These are phyloP conservation scores for Ditylenchus dipsaci DNA, from an alignment of 1,140 invertebrate species.

Conservation along the genomic window DNA sequence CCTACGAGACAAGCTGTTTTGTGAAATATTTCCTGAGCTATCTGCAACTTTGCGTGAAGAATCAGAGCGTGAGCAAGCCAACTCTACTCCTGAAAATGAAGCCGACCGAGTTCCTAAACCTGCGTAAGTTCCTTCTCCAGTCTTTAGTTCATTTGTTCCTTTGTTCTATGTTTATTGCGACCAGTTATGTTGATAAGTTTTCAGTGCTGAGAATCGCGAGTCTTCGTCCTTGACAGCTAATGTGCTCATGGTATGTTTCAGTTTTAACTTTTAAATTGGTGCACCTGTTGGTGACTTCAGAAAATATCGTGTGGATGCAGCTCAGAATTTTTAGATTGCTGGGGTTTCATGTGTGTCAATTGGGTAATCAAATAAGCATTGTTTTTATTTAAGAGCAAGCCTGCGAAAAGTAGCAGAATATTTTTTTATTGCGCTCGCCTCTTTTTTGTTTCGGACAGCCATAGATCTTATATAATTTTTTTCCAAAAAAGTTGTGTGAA, in stretches of 20 bases:
- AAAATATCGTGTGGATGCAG: no score
- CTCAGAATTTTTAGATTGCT: no score
- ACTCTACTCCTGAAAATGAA: background rate
- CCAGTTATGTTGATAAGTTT: background rate
- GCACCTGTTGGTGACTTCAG: no score
- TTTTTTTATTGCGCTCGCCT: no score
- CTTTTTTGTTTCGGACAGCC: no score
- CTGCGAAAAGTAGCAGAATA: no score
- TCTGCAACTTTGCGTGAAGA: constrained; percentile 60
- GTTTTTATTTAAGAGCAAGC: no score
- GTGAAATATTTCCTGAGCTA: constrained; percentile 80
- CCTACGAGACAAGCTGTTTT: constrained; percentile 80
- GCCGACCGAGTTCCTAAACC: background rate
- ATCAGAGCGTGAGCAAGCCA: constrained; percentile 19
- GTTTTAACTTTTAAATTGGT: no score
- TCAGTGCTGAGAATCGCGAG: constrained; percentile 9
- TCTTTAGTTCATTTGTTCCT: background rate
- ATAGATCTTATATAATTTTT: no score
- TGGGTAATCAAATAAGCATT: no score
- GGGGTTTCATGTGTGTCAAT: no score
- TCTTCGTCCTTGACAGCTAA: constrained; percentile 52
- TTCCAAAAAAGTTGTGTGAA: no score
- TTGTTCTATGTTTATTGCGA: background rate
- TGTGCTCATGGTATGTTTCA: constrained; percentile 49
- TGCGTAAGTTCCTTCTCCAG: background rate